A percentile compares a stretch with the other conserved stretches of the same genome.
Conservation (phyloP, 2,888 invertebrate genomes). For the Rhogogaster chlorosoma region DNA sequence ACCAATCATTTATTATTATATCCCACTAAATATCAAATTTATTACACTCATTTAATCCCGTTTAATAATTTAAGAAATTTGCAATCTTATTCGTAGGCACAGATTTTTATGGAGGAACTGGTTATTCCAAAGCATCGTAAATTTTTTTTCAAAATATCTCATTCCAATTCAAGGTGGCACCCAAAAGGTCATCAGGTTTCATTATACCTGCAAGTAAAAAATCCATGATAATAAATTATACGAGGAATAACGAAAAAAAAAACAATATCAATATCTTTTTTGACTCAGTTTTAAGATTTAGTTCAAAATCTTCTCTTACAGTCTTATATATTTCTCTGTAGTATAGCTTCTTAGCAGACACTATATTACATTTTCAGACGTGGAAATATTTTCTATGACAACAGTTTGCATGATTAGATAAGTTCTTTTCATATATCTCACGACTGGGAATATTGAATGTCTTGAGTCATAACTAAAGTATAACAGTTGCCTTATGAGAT, state of each 20-base stretch:
- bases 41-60: background rate
- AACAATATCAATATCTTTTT: background rate
- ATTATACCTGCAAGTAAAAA: background rate
- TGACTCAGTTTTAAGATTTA: background rate
- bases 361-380: background rate
- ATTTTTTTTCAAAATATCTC: background rate
- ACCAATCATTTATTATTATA: background rate
- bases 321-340: background rate
- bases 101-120: background rate
- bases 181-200: background rate
- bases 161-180: constrained; percentile 1
- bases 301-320: background rate
- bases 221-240: constrained; percentile 6
- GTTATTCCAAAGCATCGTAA: background rate
- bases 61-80: background rate
- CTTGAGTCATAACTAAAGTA: background rate
- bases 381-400: background rate
- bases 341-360: background rate
- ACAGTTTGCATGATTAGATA: background rate
- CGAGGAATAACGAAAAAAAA: background rate
- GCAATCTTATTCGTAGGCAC: background rate
- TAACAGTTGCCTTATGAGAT: background rate
- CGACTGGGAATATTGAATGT: background rate
- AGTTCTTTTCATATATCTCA: background rate
- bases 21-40: background rate